phyloP scores from a whole-genome alignment of 2,113 vertebrate species.

The Amblyopsis rosae region DNA sequence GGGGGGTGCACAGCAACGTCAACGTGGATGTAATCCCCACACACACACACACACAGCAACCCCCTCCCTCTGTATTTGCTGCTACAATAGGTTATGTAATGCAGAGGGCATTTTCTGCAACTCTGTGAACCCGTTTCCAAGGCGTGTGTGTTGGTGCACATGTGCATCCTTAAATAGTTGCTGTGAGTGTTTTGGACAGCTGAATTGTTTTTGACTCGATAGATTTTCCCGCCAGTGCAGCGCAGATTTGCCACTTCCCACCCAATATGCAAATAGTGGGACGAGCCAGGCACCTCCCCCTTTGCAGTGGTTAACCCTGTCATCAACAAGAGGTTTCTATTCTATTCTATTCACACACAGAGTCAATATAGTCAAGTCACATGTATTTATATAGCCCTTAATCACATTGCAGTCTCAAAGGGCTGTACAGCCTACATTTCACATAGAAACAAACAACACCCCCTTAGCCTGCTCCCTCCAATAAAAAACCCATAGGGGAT shows the following conservation, averaged over 20 bases:
- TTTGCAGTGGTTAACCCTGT: slow-evolving; percentile 63
- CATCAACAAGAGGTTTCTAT: not conserved
- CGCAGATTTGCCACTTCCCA: slow-evolving; percentile 53
- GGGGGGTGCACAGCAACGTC: too few relatives aligned
- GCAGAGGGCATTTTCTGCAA: slow-evolving; percentile 54
- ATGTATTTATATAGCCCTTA: too few relatives aligned
- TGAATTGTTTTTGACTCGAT: slow-evolving; percentile 34
- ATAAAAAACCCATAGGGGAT: too few relatives aligned
- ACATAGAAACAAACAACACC: too few relatives aligned
- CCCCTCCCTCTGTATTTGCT: slow-evolving; percentile 56
- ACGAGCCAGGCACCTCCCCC: slow-evolving; percentile 27
- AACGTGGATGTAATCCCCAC: not conserved
- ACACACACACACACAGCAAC: slow-evolving; percentile 3
- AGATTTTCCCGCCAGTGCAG: slow-evolving; percentile 73
- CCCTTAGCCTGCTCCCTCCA: too few relatives aligned
- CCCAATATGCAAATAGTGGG: slow-evolving; percentile 71
- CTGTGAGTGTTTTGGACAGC: not conserved
- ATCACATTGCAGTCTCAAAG: too few relatives aligned
- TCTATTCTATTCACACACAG: too few relatives aligned
- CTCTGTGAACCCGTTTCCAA: slow-evolving; percentile 66
- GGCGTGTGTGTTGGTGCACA: not conserved
- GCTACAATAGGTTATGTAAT: slow-evolving; percentile 72
- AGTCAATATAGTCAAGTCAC: too few relatives aligned
- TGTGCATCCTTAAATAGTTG: not conserved
- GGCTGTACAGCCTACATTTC: too few relatives aligned